Base-by-base conservation (phyloP, 2,797 vertebrate genomes). In the Natrix natrix region DNA sequence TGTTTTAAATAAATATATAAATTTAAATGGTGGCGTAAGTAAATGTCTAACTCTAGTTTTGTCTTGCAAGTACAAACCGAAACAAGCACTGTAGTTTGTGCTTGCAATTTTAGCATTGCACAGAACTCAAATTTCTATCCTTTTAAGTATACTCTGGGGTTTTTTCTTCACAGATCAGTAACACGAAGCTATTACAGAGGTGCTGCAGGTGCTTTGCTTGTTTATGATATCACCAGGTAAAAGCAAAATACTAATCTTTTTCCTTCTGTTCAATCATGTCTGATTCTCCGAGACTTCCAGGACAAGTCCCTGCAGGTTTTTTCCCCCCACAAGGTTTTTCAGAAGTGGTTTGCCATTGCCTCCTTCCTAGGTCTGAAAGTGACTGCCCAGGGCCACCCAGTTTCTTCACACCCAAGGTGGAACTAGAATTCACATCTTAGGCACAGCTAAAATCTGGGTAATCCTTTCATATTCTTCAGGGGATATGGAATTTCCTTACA, bases 141-240 rank as follows among this genome's bases (percentile, higher is more conserved):
- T 91, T 61, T 90, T 94, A 1, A 0, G 32, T 74, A 86, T 74
- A 86, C 69, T 95, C 1, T 32, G 48, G 14, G 74, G 10, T 94
- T 48, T 83, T 83, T 96, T 48, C 48, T 91, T 92, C 99, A 97
- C 98, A 99, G 99, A 93, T 99, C 99, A 95, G 99, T 99, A 97
- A 99, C 99, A 93, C 98, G 99, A 97, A 99, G 99, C 97, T 99
- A 99, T 97, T 99, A 99, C 97, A 98, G 99, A 98, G 99, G 99
- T 91, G 99, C 99, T 14, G 99, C 99, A 0, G 99, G 99, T 94
- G 99, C 99, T 63, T 98, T 99, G 94, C 98, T 99, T 91, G 99
- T 99, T 95, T 99, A 99, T 95, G 99, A 99, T 97, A 99, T 99
- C 97, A 99, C 99, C 97, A 99, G 99, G 99, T 99, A 97, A 98